Percentiles rank a stretch among this genome's conserved stretches.
Conservation (phyloP, 1,140 invertebrate genomes). For the Procambarus clarkii region DNA sequence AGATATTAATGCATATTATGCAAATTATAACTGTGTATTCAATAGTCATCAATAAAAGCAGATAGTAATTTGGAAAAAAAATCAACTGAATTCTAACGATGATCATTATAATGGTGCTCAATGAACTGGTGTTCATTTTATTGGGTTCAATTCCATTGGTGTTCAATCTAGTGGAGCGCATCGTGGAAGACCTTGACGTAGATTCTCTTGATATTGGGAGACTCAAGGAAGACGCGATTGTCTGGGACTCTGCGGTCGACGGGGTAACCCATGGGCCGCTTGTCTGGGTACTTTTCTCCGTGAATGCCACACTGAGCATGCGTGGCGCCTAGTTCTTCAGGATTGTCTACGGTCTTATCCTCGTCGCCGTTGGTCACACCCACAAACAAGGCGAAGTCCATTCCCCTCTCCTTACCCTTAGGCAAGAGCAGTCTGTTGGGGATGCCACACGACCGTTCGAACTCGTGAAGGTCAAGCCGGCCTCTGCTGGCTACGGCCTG, state of each 20-base stretch:
- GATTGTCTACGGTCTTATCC: constrained; percentile 66
- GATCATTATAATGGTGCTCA: too few relatives aligned
- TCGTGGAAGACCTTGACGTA: constrained; percentile 9
- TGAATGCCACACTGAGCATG: constrained; percentile 31
- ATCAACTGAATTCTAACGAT: too few relatives aligned
- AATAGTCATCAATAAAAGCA: too few relatives aligned
- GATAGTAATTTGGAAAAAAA: too few relatives aligned
- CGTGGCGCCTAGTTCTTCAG: background rate
- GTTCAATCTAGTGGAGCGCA: background rate
- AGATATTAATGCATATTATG: too few relatives aligned
- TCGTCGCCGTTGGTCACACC: constrained; percentile 75
- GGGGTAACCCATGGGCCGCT: constrained; percentile 1
- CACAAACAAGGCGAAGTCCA: constrained; percentile 77
- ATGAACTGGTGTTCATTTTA: too few relatives aligned
- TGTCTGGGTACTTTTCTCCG: constrained; percentile 30
- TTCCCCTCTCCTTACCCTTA: constrained; percentile 78
- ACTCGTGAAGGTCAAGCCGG: constrained; percentile 76
- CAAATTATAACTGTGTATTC: too few relatives aligned
- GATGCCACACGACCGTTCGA: constrained; percentile 79
- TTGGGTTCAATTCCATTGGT: too few relatives aligned
- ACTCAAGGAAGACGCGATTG: background rate
- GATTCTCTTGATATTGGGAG: background rate
- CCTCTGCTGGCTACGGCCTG: constrained; percentile 72
- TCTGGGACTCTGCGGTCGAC: background rate
- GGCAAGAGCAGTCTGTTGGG: constrained; percentile 80